Evolutionary conservation across 1,140 invertebrate genomes (phyloP).

Genomic region (Venustaconcha ellipsiformis): DNA sequence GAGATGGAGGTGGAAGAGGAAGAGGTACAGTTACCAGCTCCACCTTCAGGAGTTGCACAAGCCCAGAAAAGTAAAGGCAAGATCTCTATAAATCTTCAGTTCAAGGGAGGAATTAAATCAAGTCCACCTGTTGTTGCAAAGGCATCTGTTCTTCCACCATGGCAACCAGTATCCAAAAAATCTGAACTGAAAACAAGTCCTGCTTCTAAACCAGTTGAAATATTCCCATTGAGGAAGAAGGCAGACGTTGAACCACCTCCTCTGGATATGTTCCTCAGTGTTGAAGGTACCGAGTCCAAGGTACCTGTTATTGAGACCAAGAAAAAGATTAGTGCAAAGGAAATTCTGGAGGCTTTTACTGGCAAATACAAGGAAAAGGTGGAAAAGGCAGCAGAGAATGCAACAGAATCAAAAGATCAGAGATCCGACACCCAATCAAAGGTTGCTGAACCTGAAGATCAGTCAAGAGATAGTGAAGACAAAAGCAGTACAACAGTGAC

Average conservation of each 20-base stretch:
- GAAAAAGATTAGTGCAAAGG: conserved; percentile 34
- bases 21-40: neutral
- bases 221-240: neutral
- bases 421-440: conserved; percentile 8
- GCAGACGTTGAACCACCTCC: conserved; percentile 21
- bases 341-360: conserved; percentile 36
- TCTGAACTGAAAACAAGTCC: conserved; percentile 1
- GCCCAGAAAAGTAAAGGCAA: conserved; percentile 10
- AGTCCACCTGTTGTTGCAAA: conserved; percentile 16
- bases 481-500: neutral
- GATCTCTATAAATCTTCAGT: conserved; percentile 20
- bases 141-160: conserved; percentile 45
- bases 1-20: conserved; percentile 1
- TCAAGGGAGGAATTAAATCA: conserved; percentile 5
- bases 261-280: conserved; percentile 46
- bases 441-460: conserved; percentile 1
- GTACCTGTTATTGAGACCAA: conserved; percentile 35
- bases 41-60: no score
- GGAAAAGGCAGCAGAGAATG: conserved; percentile 5
- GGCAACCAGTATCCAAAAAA: conserved; percentile 48
- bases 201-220: conserved; percentile 7
- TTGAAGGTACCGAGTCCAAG: conserved; percentile 25
- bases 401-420: neutral
- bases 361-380: conserved; percentile 31
- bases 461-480: neutral